Evolutionary conservation across 2,113 vertebrate species (phyloP).

Genomic region (Elachura formosa): DNA sequence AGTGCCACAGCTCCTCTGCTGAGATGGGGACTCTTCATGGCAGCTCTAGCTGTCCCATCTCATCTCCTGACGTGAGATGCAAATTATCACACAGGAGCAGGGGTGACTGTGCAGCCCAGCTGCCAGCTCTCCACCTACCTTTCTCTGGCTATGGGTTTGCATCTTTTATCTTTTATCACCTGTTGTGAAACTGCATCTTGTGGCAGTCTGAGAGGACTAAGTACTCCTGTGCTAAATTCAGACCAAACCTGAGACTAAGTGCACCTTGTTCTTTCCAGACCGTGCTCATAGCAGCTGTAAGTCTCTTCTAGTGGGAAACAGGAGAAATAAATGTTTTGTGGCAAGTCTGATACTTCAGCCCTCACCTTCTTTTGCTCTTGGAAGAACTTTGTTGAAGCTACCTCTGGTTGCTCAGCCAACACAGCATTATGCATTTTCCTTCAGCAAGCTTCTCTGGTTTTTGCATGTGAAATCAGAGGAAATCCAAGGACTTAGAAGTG

Average conservation of each 20-base stretch:
- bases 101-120: background rate
- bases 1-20: background rate
- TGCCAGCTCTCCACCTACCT: background rate
- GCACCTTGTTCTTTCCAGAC: background rate
- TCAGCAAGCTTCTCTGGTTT: background rate
- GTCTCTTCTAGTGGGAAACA: background rate
- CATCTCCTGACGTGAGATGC: background rate
- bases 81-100: background rate
- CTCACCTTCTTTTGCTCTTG: background rate
- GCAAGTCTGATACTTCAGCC: background rate
- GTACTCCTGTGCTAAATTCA: background rate
- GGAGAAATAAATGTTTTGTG: background rate
- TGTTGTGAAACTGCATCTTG: background rate
- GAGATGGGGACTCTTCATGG: background rate
- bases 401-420: background rate
- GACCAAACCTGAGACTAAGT: background rate
- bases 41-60: background rate
- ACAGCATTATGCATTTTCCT: background rate
- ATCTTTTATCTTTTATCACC: background rate
- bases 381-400: background rate
- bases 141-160: background rate
- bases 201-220: background rate
- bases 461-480: background rate
- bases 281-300: background rate
- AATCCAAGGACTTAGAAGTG: background rate